Base-by-base conservation (phyloP, 2,888 invertebrate species). In the Drosophila emarginata region DNA sequence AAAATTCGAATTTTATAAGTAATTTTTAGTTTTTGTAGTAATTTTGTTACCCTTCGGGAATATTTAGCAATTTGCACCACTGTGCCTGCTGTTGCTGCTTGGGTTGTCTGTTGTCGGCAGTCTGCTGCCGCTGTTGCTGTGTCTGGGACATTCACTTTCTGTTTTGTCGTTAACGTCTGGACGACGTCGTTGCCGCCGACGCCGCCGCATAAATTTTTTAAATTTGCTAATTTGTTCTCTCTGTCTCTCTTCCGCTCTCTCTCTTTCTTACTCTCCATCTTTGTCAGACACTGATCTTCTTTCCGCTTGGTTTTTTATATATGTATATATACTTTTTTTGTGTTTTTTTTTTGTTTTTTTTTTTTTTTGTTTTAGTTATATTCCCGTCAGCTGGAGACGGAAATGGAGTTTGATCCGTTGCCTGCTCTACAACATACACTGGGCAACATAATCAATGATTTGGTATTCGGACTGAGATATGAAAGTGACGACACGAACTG, bases 381-480 rank as follows among this genome's bases (percentile, higher is more conserved):
- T n/a, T 18, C n/a, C 12, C 62, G 84, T 84, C 64, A 67, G 28
- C 77, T 81, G 53, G 73, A 74, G 71, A 78, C 75, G 58, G 81
- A 75, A 76, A 66, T 86, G 74, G 77, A 70, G 66, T 72, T 89
- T 50, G 87, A 91, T 76, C 92, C 92, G 11, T 76, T 87, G 75
- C 80, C 87, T 3, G 84, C 83, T 11, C 80, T 92, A 21, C 90
- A 90, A n/a, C 95, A 97, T 89, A 94, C 94, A 32, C 87, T 97
- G 71, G 97, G 97, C 21, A 96, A 96, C 82, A 93, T 95, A 18
- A 93, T 97, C 64, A 96, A 96, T 87, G 93, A 94, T 75, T 92
- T 97, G 53, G 95, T 97, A 15, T 96, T 97, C 86, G 97, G 97
- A 0, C 93, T 93, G 80, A 94, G 94, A 77, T 97, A 94, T 91